A percentile compares a stretch with the other conserved stretches of the same genome.
Conservation (phyloP, 2,888 invertebrate species). For the Troides aeacus region DNA sequence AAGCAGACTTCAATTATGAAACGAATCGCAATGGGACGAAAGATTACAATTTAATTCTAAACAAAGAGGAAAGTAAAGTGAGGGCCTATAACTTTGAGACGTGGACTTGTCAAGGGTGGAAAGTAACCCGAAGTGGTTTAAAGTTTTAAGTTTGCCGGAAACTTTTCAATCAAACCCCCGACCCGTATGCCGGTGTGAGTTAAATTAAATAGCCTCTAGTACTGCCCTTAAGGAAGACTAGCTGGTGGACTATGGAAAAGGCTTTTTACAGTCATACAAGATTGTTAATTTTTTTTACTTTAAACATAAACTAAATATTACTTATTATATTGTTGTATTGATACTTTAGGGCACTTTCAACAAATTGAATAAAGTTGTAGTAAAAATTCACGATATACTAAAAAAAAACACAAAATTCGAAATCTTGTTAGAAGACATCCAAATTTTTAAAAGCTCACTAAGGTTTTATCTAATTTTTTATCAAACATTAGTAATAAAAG, state of each 20-base stretch:
- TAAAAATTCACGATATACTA: too few relatives aligned
- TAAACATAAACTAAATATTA: neutral
- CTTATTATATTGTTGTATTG: too few relatives aligned
- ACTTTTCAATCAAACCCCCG: conserved; percentile 72
- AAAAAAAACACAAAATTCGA: too few relatives aligned
- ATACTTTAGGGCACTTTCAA: too few relatives aligned
- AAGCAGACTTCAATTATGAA: neutral
- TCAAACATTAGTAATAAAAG: too few relatives aligned
- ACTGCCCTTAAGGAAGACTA: conserved; percentile 34
- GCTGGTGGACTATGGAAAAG: conserved; percentile 9
- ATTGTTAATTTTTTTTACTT: neutral
- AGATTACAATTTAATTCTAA: conserved; percentile 27
- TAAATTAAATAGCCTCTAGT: conserved; percentile 46
- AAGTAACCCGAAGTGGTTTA: conserved; percentile 40
- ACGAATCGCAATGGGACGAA: conserved; percentile 7
- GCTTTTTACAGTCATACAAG: neutral
- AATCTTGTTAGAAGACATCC: neutral
- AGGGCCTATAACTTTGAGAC: conserved; percentile 34
- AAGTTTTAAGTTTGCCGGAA: conserved; percentile 51
- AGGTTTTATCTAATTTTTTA: too few relatives aligned
- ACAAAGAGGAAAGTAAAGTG: conserved; percentile 30
- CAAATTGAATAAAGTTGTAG: too few relatives aligned
- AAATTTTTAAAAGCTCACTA: too few relatives aligned
- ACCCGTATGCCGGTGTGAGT: conserved; percentile 38
- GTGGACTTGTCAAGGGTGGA: conserved; percentile 37